Conservation (phyloP, 2,888 invertebrate species). For the Drosophila kuntzei region DNA sequence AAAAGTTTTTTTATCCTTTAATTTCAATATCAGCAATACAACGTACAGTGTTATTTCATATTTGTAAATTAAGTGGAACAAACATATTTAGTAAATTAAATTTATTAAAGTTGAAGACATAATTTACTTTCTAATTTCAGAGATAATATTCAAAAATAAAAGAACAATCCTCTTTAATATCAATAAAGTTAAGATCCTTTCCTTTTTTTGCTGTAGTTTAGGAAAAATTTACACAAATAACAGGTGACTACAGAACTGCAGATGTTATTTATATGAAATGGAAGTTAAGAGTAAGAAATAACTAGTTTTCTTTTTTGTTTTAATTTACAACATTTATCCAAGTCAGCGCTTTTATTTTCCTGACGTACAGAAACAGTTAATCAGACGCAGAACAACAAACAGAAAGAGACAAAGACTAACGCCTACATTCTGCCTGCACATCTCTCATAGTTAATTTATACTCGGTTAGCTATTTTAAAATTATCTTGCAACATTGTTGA, state of each 20-base stretch:
- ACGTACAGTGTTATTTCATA: no score
- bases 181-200: background rate
- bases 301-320: background rate
- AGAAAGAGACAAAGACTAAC: conserved; percentile 29
- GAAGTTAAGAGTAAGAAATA: background rate
- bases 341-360: background rate
- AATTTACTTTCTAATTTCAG: no score
- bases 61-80: no score
- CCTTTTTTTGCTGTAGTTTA: background rate
- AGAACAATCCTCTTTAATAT: no score
- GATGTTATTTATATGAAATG: no score
- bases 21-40: background rate
- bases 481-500: conserved; percentile 25
- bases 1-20: no score
- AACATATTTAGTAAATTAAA: no score
- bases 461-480: conserved; percentile 19
- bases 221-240: no score
- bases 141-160: no score
- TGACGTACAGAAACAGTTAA: conserved; percentile 17
- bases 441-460: background rate
- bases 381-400: conserved; percentile 35
- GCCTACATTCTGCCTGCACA: background rate
- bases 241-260: no score
- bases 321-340: background rate
- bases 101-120: no score